Evolutionary conservation across 2,888 invertebrate genomes (phyloP).

Genomic region (Lasiommata megera): DNA sequence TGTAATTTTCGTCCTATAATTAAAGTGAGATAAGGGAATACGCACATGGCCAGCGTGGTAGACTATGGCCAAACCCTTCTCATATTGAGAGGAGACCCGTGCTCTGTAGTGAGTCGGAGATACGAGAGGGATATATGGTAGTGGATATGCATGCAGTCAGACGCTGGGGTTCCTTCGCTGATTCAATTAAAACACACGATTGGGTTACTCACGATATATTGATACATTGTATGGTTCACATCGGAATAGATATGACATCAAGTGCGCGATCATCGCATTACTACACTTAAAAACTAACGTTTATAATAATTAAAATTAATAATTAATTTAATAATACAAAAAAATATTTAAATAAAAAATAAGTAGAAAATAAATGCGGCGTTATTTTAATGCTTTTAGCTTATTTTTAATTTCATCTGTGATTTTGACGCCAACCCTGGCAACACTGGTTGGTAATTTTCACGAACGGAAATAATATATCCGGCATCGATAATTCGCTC

Average conservation of each 20-base stretch:
- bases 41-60: too few relatives aligned
- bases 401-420: constrained; percentile 47
- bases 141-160: too few relatives aligned
- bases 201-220: constrained; percentile 59
- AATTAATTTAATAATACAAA: constrained; percentile 38
- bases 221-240: constrained; percentile 55
- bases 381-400: constrained; percentile 34
- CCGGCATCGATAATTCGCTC: too few relatives aligned
- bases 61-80: too few relatives aligned
- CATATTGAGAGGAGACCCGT: too few relatives aligned
- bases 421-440: constrained; percentile 47
- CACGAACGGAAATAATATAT: not conserved
- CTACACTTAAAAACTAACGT: constrained; percentile 35
- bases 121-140: too few relatives aligned
- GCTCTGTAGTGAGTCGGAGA: too few relatives aligned
- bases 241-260: constrained; percentile 59
- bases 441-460: constrained; percentile 29
- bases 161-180: too few relatives aligned
- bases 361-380: constrained; percentile 55
- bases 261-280: constrained; percentile 57
- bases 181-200: constrained; percentile 34
- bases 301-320: constrained; percentile 34
- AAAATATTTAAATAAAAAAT: constrained; percentile 38
- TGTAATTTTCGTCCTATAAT: too few relatives aligned
- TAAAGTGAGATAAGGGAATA: too few relatives aligned